A percentile compares a stretch with the other conserved stretches of the same genome.
phyloP scores from a whole-genome alignment of 2,113 vertebrate genomes.

The Pelobates fuscus region DNA sequence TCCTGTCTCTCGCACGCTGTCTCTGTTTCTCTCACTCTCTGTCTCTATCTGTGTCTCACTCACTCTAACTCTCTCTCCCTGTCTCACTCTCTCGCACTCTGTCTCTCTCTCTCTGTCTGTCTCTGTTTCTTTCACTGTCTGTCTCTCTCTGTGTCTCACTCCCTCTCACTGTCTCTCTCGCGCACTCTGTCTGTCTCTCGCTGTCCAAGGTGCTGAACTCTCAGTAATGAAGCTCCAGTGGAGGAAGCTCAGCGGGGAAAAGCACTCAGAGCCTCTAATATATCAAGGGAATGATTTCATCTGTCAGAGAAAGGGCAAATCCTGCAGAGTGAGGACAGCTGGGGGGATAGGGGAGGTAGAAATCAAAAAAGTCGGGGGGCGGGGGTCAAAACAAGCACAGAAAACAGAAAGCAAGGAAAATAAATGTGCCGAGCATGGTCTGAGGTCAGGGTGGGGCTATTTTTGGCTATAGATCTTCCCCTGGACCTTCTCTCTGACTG shows the following conservation, averaged over 20 bases:
- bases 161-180: background rate
- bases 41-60: too few relatives aligned
- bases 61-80: background rate
- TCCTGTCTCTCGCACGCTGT: too few relatives aligned
- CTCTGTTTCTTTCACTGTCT: background rate
- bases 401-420: too few relatives aligned
- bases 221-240: constrained; percentile 43
- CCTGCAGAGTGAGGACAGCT: constrained; percentile 31
- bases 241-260: constrained; percentile 44
- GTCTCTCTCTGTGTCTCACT: background rate
- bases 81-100: background rate
- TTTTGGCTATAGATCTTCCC: too few relatives aligned
- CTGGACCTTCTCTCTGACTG: too few relatives aligned
- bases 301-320: constrained; percentile 48
- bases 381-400: background rate
- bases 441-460: too few relatives aligned
- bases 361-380: background rate
- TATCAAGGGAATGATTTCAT: constrained; percentile 46
- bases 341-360: background rate
- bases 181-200: constrained; percentile 1
- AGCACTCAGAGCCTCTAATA: constrained; percentile 42
- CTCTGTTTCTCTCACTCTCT: background rate
- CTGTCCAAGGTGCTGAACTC: constrained; percentile 48
- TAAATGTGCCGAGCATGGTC: too few relatives aligned
- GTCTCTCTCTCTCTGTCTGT: background rate